Evolutionary conservation across 2,113 vertebrate species (phyloP).

Genomic region (Cinclus cinclus): DNA sequence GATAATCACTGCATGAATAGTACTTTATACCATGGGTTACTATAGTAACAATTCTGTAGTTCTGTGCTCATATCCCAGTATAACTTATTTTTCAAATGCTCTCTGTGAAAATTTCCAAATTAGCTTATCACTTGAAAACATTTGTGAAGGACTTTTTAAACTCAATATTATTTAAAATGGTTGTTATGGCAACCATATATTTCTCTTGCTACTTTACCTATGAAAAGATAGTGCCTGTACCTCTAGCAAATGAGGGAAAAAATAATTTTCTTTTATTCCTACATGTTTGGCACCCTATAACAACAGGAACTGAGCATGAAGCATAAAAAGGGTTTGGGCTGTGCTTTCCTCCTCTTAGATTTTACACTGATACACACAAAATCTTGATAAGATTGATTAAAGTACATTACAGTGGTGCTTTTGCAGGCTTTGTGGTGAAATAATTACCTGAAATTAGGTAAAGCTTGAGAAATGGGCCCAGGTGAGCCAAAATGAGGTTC

Average conservation of each 20-base stretch:
- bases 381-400: not conserved
- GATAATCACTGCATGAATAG: not conserved
- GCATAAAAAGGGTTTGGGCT: not conserved
- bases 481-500: not conserved
- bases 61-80: conserved; percentile 23
- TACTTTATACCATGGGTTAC: conserved; percentile 20
- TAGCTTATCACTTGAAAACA: conserved; percentile 68
- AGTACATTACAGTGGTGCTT: not conserved
- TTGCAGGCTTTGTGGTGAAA: not conserved
- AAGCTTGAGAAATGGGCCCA: not conserved
- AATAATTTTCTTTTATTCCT: not conserved
- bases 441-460: not conserved
- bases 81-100: conserved; percentile 36
- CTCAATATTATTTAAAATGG: conserved; percentile 56
- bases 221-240: not conserved
- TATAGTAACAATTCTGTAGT: conserved; percentile 52
- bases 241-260: conserved; percentile 1
- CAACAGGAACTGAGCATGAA: not conserved
- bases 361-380: not conserved
- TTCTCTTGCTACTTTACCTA: conserved; percentile 39
- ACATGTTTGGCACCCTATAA: no score
- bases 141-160: conserved; percentile 25
- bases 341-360: not conserved
- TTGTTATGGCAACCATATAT: conserved; percentile 49
- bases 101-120: conserved; percentile 51